A percentile compares a stretch with the other conserved stretches of the same genome.
Evolutionary conservation across 2,797 vertebrate genomes (phyloP).

Genomic region (Tenualosa ilisha): DNA sequence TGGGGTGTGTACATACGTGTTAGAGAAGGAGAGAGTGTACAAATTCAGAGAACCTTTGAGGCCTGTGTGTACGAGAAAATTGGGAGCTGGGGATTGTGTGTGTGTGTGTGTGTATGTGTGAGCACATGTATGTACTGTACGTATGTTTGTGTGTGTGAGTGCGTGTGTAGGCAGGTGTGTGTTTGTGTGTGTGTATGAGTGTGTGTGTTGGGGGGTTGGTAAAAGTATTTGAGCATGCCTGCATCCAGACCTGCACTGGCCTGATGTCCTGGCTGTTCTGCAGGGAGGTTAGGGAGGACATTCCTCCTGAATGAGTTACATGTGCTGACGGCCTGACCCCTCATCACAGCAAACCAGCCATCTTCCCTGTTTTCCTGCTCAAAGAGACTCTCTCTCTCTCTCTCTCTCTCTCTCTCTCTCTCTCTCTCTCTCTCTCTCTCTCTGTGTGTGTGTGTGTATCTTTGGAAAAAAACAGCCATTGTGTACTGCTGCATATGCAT

Average conservation of each 20-base stretch:
- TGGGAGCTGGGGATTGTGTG: neutral
- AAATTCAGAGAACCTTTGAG: neutral
- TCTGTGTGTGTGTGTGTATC: constrained; percentile 27
- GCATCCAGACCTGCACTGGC: neutral
- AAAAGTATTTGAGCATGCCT: neutral
- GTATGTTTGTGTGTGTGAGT: neutral
- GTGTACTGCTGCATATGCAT: neutral
- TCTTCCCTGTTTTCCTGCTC: neutral
- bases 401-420: neutral
- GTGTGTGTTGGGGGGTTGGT: neutral
- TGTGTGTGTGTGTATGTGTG: neutral
- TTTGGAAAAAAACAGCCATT: neutral
- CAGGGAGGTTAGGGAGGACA: constrained; percentile 29
- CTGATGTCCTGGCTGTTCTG: neutral
- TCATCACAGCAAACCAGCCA: neutral
- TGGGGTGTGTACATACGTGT: neutral
- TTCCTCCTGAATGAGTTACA: constrained; percentile 48
- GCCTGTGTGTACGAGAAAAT: neutral
- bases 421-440: too few relatives aligned
- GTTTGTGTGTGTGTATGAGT: neutral
- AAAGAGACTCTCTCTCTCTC: constrained; percentile 7
- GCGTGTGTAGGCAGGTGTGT: neutral
- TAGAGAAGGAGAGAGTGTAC: neutral
- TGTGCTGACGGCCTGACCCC: constrained; percentile 43
- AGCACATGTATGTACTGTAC: neutral